These are phyloP conservation scores for Crioceris asparagi DNA, from an alignment of 2,888 invertebrate species.

Conservation along the genomic window DNA sequence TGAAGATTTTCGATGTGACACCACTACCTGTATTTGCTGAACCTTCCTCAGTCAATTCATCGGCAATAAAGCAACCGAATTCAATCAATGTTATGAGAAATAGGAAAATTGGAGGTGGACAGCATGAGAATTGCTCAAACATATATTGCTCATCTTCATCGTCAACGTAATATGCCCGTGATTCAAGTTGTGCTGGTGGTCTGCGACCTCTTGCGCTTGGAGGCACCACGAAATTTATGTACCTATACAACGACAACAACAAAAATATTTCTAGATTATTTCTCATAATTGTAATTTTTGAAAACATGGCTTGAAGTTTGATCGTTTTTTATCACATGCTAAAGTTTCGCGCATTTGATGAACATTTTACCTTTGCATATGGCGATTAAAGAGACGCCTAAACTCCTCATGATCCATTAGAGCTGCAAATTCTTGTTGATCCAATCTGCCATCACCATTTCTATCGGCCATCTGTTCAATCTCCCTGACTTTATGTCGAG, in stretches of 20 bases:
- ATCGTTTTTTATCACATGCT: too few relatives aligned
- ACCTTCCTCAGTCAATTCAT: conserved; percentile 19
- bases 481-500: conserved; percentile 52
- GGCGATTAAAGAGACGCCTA: conserved; percentile 7
- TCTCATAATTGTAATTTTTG: too few relatives aligned
- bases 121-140: conserved; percentile 45
- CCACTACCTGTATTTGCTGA: conserved; percentile 41
- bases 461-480: conserved; percentile 55
- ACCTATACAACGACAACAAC: conserved; percentile 13
- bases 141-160: conserved; percentile 43
- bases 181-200: too few relatives aligned
- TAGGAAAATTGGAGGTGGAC: conserved; percentile 87
- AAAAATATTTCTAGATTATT: neutral
- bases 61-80: conserved; percentile 53
- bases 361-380: conserved; percentile 5
- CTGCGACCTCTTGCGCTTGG: conserved; percentile 5
- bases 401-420: conserved; percentile 52
- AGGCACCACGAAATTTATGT: conserved; percentile 19
- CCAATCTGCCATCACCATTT: conserved; percentile 54
- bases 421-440: conserved; percentile 59
- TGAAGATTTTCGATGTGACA: conserved; percentile 61
- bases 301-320: too few relatives aligned
- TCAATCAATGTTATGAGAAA: conserved; percentile 77
- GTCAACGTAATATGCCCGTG: too few relatives aligned
- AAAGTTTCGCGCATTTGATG: too few relatives aligned